Conservation (phyloP, 2,797 vertebrate genomes). For the Girardinus metallicus region DNA sequence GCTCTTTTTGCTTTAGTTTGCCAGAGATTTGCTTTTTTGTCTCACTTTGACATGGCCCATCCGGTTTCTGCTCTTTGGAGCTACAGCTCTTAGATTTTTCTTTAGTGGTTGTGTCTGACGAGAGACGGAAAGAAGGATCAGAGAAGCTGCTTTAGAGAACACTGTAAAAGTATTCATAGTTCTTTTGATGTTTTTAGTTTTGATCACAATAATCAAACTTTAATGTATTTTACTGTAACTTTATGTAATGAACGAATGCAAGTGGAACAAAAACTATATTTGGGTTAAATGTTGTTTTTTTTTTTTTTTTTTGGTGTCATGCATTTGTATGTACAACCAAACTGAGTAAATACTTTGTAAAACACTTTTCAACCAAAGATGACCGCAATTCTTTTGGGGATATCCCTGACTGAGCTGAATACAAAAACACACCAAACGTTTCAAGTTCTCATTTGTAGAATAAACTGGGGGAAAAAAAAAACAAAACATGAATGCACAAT, state of each 20-base stretch:
- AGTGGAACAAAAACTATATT: not conserved
- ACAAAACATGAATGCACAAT: not conserved
- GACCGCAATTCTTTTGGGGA: not conserved
- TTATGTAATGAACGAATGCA: not conserved
- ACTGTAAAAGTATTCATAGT: not conserved
- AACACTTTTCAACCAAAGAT: not conserved
- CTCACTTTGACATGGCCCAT: conserved; percentile 66
- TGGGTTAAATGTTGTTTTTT: not conserved
- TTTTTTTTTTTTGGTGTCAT: not conserved
- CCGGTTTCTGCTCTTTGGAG: conserved; percentile 80
- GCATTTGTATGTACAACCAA: not conserved
- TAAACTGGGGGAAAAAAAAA: not conserved
- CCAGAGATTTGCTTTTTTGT: conserved; percentile 60
- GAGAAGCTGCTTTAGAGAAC: not conserved
- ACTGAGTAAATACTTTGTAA: too few relatives aligned
- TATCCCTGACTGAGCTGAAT: not conserved
- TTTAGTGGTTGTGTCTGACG: conserved; percentile 76
- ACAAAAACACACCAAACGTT: not conserved
- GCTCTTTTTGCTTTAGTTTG: conserved; percentile 35
- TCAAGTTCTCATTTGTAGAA: not conserved
- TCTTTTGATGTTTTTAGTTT: not conserved
- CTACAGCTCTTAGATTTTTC: conserved; percentile 68
- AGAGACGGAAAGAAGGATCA: conserved; percentile 14
- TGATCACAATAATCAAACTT: not conserved
- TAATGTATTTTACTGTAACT: not conserved